Percentiles rank a stretch among this genome's conserved stretches.
phyloP scores from a whole-genome alignment of 2,797 vertebrate genomes.

The Hippocampus kuda region DNA sequence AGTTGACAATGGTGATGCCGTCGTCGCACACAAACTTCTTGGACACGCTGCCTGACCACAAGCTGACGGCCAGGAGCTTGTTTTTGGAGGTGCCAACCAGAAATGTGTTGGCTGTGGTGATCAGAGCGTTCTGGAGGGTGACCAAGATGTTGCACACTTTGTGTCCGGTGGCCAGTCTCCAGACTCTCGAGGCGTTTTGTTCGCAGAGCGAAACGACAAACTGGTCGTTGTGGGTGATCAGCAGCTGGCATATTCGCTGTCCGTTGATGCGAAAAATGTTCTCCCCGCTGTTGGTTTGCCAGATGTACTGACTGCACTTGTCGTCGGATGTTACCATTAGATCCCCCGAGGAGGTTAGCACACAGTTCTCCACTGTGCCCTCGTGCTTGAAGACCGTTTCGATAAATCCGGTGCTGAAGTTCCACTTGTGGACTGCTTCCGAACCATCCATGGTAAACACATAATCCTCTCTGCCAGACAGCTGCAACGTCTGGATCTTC shows the following conservation, averaged over 20 bases:
- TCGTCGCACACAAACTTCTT: conserved; percentile 98
- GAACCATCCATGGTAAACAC: conserved; percentile 95
- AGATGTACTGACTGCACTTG: conserved; percentile 95
- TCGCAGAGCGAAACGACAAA: conserved; percentile 98
- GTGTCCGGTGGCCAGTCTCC: conserved; percentile 93
- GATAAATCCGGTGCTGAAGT: conserved; percentile 94
- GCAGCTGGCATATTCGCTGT: conserved; percentile 89
- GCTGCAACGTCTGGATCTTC: conserved; percentile 81
- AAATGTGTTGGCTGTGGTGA: conserved; percentile 96
- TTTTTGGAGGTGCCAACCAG: conserved; percentile 92
- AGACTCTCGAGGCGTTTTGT: conserved; percentile 94
- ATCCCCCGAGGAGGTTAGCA: conserved; percentile 89
- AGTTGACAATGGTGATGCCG: conserved; percentile 85
- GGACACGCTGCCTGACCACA: conserved; percentile 98
- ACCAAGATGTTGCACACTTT: conserved; percentile 98
- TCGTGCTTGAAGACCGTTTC: conserved; percentile 96
- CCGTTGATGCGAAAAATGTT: conserved; percentile 97
- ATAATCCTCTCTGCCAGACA: conserved; percentile 89
- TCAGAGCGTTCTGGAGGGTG: conserved; percentile 89
- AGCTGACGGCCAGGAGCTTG: conserved; percentile 91
- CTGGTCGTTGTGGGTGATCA: conserved; percentile 98
- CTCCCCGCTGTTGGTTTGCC: conserved; percentile 89
- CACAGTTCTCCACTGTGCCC: conserved; percentile 90
- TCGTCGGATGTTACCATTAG: conserved; percentile 96
- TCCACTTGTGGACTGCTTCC: conserved; percentile 95